Percentiles rank a stretch among this genome's conserved stretches.
Evolutionary conservation across 2,113 vertebrate species (phyloP).

Genomic region (Forbesichthys papilliferus): DNA sequence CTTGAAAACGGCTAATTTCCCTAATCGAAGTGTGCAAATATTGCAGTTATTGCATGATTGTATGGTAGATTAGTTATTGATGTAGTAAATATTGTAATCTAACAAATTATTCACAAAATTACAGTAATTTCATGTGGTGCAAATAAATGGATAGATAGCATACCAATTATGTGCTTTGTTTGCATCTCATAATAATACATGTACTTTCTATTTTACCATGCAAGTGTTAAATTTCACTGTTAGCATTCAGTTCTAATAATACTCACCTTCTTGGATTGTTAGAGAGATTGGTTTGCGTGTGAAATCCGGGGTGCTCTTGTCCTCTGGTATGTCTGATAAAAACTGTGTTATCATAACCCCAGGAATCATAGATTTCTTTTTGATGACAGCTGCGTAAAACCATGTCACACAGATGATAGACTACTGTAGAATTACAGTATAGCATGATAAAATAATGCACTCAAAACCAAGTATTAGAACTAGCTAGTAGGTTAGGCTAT

Average conservation of each 20-base stretch:
- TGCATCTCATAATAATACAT: not conserved
- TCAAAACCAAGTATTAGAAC: not conserved
- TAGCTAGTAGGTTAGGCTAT: not conserved
- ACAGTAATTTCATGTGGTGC: too few relatives aligned
- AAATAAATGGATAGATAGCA: not conserved
- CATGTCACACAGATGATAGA: not conserved
- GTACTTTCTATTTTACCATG: too few relatives aligned
- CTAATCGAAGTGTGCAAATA: slow-evolving; percentile 55
- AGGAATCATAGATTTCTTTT: slow-evolving; percentile 75
- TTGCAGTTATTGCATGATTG: not conserved
- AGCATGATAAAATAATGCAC: not conserved
- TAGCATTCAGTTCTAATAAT: not conserved
- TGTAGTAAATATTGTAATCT: too few relatives aligned
- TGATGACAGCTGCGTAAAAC: slow-evolving; percentile 51
- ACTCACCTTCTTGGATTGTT: slow-evolving; percentile 80
- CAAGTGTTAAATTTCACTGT: not conserved
- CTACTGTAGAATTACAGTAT: not conserved
- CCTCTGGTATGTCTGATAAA: slow-evolving; percentile 76
- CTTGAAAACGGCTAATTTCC: slow-evolving; percentile 81
- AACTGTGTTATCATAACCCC: slow-evolving; percentile 81
- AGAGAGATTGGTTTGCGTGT: slow-evolving; percentile 74
- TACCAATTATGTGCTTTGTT: not conserved
- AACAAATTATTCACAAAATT: too few relatives aligned
- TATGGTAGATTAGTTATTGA: too few relatives aligned
- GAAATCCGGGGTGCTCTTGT: slow-evolving; percentile 82